Evolutionary conservation across 1,140 invertebrate species (phyloP).

Genomic region (Tetranychus urticae): DNA sequence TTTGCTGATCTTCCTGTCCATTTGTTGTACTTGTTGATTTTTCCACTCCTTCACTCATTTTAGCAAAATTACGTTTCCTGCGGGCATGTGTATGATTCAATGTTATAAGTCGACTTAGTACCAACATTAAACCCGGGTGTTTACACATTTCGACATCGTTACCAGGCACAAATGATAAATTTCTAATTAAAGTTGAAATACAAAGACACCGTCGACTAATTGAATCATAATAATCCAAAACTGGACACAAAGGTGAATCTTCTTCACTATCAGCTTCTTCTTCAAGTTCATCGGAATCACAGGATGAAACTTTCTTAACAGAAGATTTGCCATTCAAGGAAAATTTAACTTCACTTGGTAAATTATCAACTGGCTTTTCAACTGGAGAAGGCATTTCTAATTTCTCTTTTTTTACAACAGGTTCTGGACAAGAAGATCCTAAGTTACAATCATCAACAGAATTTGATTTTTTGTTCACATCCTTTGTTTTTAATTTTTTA

Average conservation of each 20-base stretch:
- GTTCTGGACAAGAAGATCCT: too few relatives aligned
- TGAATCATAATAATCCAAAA: conserved; percentile 62
- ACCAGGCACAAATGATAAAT: conserved; percentile 87
- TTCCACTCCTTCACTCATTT: neutral
- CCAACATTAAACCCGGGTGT: conserved; percentile 54
- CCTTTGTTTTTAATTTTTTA: neutral
- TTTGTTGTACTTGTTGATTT: neutral
- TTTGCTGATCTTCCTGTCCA: neutral
- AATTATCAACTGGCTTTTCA: too few relatives aligned
- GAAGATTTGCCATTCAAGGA: too few relatives aligned
- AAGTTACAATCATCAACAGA: too few relatives aligned
- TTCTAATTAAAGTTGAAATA: conserved; percentile 68
- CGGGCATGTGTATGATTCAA: conserved; percentile 58
- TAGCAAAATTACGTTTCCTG: conserved; percentile 12
- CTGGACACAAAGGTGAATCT: conserved; percentile 58
- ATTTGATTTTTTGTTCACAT: neutral
- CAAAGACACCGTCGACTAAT: conserved; percentile 64
- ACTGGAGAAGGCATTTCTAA: too few relatives aligned
- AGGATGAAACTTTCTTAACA: too few relatives aligned
- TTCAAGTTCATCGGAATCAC: conserved; percentile 33
- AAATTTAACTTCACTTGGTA: too few relatives aligned
- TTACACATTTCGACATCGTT: conserved; percentile 84
- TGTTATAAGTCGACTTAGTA: conserved; percentile 66
- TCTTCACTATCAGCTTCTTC: conserved; percentile 75
- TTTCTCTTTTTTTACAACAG: too few relatives aligned